Evolutionary conservation across 1,140 invertebrate genomes (phyloP).

Genomic region (Caenorhabditis brenneri): DNA sequence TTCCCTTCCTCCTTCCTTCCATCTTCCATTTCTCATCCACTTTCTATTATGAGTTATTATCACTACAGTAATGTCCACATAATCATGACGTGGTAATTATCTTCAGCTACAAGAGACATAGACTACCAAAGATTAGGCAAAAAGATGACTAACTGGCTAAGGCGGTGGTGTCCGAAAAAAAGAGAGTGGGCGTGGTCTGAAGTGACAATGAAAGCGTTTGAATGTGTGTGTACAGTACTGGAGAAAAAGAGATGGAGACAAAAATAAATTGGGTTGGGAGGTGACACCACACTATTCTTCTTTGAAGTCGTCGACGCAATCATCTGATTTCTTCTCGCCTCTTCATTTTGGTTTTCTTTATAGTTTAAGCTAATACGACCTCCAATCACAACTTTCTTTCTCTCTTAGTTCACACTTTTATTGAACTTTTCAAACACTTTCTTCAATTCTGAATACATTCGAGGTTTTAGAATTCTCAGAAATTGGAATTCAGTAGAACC

Average conservation of each 20-base stretch:
- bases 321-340: constrained; percentile 16
- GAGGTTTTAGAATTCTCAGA: no score
- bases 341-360: not conserved
- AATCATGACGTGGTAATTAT: constrained; percentile 2
- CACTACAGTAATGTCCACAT: not conserved
- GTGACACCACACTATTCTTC: constrained; percentile 35
- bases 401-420: no score
- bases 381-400: not conserved
- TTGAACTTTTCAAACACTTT: no score
- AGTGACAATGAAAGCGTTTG: constrained; percentile 10
- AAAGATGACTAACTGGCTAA: constrained; percentile 12
- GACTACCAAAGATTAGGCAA: not conserved
- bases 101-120: not conserved
- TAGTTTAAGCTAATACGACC: not conserved
- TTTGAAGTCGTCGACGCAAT: not conserved
- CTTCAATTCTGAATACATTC: no score
- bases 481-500: no score
- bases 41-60: not conserved
- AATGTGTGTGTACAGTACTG: not conserved
- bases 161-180: constrained; percentile 9
- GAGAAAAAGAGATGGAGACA: constrained; percentile 6
- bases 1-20: not conserved
- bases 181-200: not conserved
- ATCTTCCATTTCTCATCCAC: not conserved
- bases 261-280: constrained; percentile 37